Conservation (phyloP, 2,888 invertebrate genomes). For the Drosophila trichaetosa region DNA sequence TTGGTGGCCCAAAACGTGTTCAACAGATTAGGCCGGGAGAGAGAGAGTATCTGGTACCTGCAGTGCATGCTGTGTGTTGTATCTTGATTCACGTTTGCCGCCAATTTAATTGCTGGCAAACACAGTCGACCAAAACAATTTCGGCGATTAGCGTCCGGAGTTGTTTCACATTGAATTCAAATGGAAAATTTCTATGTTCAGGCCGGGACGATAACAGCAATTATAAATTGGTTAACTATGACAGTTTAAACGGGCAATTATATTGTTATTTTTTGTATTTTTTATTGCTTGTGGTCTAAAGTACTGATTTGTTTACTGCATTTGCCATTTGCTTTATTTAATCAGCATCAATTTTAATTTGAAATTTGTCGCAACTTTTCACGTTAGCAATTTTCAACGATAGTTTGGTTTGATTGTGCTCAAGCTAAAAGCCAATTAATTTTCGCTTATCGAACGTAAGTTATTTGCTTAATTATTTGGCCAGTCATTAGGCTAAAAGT, state of each 20-base stretch:
- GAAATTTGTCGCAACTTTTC: conserved; percentile 55
- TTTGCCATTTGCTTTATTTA: conserved; percentile 68
- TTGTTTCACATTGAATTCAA: conserved; percentile 69
- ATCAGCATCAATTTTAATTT: conserved; percentile 42
- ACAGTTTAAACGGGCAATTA: conserved; percentile 1
- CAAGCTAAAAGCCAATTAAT: conserved; percentile 66
- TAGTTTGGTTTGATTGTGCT: conserved; percentile 10
- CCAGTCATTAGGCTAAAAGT: conserved; percentile 57
- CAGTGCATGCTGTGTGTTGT: conserved; percentile 27
- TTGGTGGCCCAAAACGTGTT: conserved; percentile 13
- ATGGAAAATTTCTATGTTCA: conserved; percentile 61
- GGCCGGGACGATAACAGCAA: conserved; percentile 54
- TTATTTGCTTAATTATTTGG: conserved; percentile 58
- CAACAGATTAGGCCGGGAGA: conserved; percentile 1
- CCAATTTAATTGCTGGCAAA: conserved; percentile 74
- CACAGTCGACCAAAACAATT: conserved; percentile 12
- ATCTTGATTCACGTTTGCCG: conserved; percentile 62
- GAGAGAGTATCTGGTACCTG: conserved; percentile 4
- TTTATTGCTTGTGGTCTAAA: conserved; percentile 2
- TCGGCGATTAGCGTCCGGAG: conserved; percentile 61
- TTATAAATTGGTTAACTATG: conserved; percentile 7
- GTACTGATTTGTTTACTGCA: conserved; percentile 57
- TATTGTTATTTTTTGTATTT: conserved; percentile 4
- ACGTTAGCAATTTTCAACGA: neutral
- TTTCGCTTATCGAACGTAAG: conserved; percentile 41